Evolutionary conservation across 1,140 invertebrate genomes (phyloP).

Genomic region (Drosophila bocqueti): DNA sequence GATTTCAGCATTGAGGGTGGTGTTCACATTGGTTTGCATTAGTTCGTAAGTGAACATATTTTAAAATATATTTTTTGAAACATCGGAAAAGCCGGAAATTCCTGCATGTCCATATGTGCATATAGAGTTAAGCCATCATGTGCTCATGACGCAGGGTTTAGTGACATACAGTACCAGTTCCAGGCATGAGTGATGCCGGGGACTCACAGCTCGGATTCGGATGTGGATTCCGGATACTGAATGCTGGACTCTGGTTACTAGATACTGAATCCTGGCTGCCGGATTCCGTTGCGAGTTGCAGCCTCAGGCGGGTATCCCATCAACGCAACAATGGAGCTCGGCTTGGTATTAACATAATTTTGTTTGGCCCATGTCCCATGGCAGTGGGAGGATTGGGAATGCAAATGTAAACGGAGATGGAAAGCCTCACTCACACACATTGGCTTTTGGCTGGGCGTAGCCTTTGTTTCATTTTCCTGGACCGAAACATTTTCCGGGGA

Average conservation of each 20-base stretch:
- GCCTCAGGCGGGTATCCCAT: constrained; percentile 3
- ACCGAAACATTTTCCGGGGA: neutral
- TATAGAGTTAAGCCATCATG: constrained; percentile 2
- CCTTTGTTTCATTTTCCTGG: constrained; percentile 11
- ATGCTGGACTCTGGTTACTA: neutral
- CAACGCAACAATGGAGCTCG: constrained; percentile 8
- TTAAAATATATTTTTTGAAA: neutral
- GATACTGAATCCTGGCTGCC: neutral
- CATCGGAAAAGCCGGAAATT: no score
- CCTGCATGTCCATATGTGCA: neutral
- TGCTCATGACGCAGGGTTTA: neutral
- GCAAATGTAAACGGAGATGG: constrained; percentile 9
- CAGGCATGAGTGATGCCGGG: constrained; percentile 9
- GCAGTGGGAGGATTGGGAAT: neutral
- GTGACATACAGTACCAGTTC: neutral
- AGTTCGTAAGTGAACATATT: no score
- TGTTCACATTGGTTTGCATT: no score
- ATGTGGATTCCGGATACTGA: neutral
- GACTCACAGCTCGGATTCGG: neutral
- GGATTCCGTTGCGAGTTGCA: neutral
- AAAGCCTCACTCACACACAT: neutral
- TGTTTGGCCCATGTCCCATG: constrained; percentile 22
- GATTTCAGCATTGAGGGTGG: neutral
- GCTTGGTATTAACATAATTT: constrained; percentile 38
- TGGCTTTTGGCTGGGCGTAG: constrained; percentile 1